Conservation (phyloP, 35 echinoderm and acorn worm genomes). For the Anneissia japonica region DNA sequence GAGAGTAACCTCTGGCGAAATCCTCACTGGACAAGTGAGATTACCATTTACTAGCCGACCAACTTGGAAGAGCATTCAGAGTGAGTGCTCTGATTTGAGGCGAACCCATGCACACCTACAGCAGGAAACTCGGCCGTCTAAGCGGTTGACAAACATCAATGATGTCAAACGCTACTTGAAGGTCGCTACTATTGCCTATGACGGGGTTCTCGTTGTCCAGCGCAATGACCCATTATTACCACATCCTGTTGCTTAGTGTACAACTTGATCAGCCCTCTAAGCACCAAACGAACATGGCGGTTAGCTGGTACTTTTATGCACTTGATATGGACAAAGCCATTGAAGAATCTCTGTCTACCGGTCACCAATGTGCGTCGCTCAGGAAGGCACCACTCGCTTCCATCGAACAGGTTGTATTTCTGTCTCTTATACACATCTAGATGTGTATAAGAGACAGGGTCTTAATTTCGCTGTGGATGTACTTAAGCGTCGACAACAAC, state of each 20-base stretch:
- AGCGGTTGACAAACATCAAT: not conserved
- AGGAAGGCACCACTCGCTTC: not conserved
- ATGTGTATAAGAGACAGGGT: no score
- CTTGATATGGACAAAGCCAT: not conserved
- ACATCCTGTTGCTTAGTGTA: not conserved
- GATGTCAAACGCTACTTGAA: not conserved
- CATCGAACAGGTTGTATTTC: no score
- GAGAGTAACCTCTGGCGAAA: not conserved
- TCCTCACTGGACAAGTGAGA: constrained; percentile 10
- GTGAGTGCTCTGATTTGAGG: constrained; percentile 24
- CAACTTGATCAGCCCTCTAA: not conserved
- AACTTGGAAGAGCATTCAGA: constrained; percentile 11
- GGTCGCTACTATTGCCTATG: not conserved
- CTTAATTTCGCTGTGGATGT: no score
- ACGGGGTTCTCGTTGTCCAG: not conserved
- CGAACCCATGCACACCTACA: constrained; percentile 35
- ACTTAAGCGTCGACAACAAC: no score
- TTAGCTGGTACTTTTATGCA: not conserved
- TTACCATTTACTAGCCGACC: constrained; percentile 26
- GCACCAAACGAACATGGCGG: not conserved
- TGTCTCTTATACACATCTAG: no score
- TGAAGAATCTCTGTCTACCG: not conserved
- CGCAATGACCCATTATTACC: not conserved
- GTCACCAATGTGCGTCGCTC: not conserved
- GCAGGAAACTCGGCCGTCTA: constrained; percentile 23